Conservation (phyloP, 1,140 invertebrate genomes). For the Cecropterus lyciades region DNA sequence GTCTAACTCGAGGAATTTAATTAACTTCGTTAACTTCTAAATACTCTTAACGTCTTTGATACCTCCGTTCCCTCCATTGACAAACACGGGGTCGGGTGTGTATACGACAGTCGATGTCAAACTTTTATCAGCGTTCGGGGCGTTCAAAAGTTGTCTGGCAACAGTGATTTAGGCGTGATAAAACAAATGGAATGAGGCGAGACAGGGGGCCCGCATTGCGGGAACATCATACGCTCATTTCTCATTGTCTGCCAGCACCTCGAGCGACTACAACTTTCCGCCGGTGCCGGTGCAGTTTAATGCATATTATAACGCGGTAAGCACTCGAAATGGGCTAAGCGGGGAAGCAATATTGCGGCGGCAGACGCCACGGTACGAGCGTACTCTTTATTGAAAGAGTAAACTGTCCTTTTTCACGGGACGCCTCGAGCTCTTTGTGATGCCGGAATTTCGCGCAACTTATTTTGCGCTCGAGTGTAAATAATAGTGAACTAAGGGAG, state of each 20-base stretch:
- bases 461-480: conserved; percentile 69
- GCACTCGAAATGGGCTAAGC: conserved; percentile 71
- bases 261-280: conserved; percentile 69
- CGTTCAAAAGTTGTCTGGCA: conserved; percentile 66
- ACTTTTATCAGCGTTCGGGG: conserved; percentile 66
- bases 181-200: conserved; percentile 72
- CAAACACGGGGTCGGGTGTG: conserved; percentile 67
- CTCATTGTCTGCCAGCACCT: conserved; percentile 76
- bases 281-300: conserved; percentile 72
- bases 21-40: conserved; percentile 84
- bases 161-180: conserved; percentile 79
- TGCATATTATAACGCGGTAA: conserved; percentile 80
- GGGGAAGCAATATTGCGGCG: conserved; percentile 67
- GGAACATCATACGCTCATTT: conserved; percentile 77
- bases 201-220: conserved; percentile 69
- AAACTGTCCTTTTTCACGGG: conserved; percentile 80
- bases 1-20: conserved; percentile 80
- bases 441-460: conserved; percentile 67
- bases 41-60: conserved; percentile 83
- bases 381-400: conserved; percentile 80
- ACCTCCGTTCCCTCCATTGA: conserved; percentile 74
- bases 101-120: conserved; percentile 77
- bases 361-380: conserved; percentile 55
- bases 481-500: conserved; percentile 67
- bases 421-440: conserved; percentile 71